These are phyloP conservation scores for Bombyx huttoni DNA, from an alignment of 2,888 invertebrate species.

Conservation along the genomic window DNA sequence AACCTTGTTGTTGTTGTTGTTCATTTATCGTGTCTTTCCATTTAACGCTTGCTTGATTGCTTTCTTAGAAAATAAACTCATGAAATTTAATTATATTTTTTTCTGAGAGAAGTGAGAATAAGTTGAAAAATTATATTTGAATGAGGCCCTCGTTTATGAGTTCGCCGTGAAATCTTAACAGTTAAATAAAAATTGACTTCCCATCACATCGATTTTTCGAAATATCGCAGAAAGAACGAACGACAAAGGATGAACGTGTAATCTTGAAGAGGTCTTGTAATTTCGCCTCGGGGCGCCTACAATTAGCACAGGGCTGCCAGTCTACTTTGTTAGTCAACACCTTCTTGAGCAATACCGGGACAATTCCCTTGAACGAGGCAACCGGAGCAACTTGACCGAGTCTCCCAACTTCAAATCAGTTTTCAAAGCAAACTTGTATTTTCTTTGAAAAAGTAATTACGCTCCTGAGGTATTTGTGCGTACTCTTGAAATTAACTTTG, in stretches of 20 bases:
- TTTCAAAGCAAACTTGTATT: slow-evolving; percentile 14
- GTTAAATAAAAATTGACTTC: slow-evolving; percentile 16
- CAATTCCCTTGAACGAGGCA: slow-evolving; percentile 4
- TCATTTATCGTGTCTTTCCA: not conserved
- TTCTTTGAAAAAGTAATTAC: slow-evolving; percentile 9
- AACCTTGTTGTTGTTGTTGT: not conserved
- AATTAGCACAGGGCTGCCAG: slow-evolving; percentile 20
- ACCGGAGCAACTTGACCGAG: slow-evolving; percentile 10
- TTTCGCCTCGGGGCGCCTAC: slow-evolving; percentile 18
- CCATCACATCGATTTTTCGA: slow-evolving; percentile 9
- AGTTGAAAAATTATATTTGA: slow-evolving; percentile 12
- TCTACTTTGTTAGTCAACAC: slow-evolving; percentile 27
- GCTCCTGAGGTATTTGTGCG: slow-evolving; percentile 4
- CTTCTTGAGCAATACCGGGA: slow-evolving; percentile 15
- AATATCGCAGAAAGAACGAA: slow-evolving; percentile 12
- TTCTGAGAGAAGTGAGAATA: slow-evolving; percentile 13
- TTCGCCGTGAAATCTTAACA: slow-evolving; percentile 19
- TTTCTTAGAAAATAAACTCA: slow-evolving; percentile 8
- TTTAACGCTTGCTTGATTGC: slow-evolving; percentile 3
- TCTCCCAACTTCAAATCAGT: slow-evolving; percentile 17
- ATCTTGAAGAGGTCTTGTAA: slow-evolving; percentile 23
- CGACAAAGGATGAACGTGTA: slow-evolving; percentile 15
- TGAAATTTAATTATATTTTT: slow-evolving; percentile 19
- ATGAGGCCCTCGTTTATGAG: slow-evolving; percentile 13
- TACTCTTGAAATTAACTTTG: slow-evolving; percentile 3